Evolutionary conservation across 2,113 vertebrate genomes (phyloP).

Genomic region (Labeo rohita): DNA sequence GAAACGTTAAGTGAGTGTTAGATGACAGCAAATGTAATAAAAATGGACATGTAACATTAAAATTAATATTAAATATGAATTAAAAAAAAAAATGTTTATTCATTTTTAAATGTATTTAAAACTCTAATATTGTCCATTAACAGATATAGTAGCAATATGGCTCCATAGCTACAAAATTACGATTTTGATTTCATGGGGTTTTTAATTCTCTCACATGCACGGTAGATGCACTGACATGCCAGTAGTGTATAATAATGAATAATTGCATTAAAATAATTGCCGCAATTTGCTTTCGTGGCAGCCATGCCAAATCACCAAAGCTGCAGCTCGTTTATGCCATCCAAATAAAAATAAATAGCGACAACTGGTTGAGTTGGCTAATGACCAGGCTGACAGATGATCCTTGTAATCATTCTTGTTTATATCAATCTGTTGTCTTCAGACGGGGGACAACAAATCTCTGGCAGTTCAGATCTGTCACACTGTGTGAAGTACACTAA

Average conservation of each 20-base stretch:
- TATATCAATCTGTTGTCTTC: conserved; percentile 33
- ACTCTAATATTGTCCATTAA: background rate
- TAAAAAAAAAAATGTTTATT: too few species aligned
- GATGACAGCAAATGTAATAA: background rate
- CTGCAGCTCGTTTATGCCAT: background rate
- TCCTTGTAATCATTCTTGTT: conserved; percentile 42
- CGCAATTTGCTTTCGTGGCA: conserved; percentile 5
- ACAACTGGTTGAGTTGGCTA: conserved; percentile 47
- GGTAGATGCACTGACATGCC: background rate
- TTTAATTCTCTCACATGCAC: background rate
- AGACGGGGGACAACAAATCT: conserved; percentile 21
- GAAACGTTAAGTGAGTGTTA: background rate
- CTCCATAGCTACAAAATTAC: background rate
- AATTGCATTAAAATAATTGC: conserved; percentile 26
- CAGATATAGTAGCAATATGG: background rate
- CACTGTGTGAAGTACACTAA: conserved; percentile 21
- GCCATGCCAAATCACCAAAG: background rate
- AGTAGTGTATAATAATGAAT: conserved; percentile 28
- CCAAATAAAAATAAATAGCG: conserved; percentile 47
- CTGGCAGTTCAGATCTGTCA: conserved; percentile 17
- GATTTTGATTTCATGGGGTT: background rate
- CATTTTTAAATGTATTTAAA: background rate
- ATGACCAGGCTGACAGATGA: conserved; percentile 49
- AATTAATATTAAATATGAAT: too few species aligned
- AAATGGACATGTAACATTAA: background rate